Percentiles rank a stretch among this genome's conserved stretches.
phyloP scores from a whole-genome alignment of 2,797 vertebrate genomes.

The Pangasius larnaudii region DNA sequence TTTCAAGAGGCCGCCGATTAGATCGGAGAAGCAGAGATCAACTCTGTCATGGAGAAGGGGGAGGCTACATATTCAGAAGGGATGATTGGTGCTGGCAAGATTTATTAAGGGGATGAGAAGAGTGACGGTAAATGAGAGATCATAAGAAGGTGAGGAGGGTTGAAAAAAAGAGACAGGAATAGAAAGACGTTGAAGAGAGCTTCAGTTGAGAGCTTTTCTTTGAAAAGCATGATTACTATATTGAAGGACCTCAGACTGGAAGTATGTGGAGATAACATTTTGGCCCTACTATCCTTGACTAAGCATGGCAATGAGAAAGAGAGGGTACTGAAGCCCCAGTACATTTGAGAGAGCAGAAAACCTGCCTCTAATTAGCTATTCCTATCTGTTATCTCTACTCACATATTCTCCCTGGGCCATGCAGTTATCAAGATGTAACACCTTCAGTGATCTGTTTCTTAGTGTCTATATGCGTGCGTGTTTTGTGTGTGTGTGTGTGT shows the following conservation, averaged over 20 bases:
- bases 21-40: slow-evolving; percentile 66
- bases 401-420: slow-evolving; percentile 34
- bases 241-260: neutral
- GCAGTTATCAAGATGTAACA: slow-evolving; percentile 55
- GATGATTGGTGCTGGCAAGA: slow-evolving; percentile 13
- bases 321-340: slow-evolving; percentile 11
- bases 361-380: slow-evolving; percentile 22
- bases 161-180: slow-evolving; percentile 1
- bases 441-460: slow-evolving; percentile 39
- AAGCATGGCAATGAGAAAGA: neutral
- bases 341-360: slow-evolving; percentile 27
- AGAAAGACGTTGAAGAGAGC: slow-evolving; percentile 1
- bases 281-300: slow-evolving; percentile 28
- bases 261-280: slow-evolving; percentile 14
- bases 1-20: slow-evolving; percentile 72
- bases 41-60: slow-evolving; percentile 34
- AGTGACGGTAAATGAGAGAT: slow-evolving; percentile 4
- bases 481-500: neutral
- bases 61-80: slow-evolving; percentile 5
- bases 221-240: neutral
- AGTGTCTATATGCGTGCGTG: slow-evolving; percentile 31
- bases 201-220: slow-evolving; percentile 12
- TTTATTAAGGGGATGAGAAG: slow-evolving; percentile 8
- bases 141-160: slow-evolving; percentile 7
- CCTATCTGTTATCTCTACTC: slow-evolving; percentile 11